Evolutionary conservation across 35 echinoderm and acorn worm species (phyloP).

Genomic region (Heliocidaris tuberculata): DNA sequence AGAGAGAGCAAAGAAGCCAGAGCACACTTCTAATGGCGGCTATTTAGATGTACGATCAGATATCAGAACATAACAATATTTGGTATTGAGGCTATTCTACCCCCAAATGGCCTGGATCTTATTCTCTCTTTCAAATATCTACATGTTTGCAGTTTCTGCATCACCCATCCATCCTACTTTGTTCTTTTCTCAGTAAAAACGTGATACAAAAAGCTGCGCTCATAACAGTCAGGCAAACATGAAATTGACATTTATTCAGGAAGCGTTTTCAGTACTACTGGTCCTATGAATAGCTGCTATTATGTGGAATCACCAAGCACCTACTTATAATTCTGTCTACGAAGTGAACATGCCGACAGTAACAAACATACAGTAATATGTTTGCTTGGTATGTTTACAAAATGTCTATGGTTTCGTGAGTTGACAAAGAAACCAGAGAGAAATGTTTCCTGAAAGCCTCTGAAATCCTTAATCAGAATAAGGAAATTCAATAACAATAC

Average conservation of each 20-base stretch:
- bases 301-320: background rate
- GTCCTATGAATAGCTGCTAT: background rate
- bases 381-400: background rate
- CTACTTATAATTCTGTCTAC: background rate
- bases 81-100: slow-evolving; percentile 10
- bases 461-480: no score
- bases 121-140: background rate
- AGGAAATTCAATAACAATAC: no score
- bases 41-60: background rate
- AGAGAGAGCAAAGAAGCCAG: background rate
- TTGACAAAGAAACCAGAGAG: background rate
- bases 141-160: background rate
- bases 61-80: background rate
- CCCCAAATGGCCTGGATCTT: background rate
- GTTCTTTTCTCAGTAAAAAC: background rate
- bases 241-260: slow-evolving; percentile 4
- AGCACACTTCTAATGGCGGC: background rate
- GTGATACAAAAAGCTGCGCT: background rate
- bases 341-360: background rate
- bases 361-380: background rate
- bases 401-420: background rate
- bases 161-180: background rate
- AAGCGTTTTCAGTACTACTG: background rate
- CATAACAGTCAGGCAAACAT: background rate
- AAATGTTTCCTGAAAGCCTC: background rate